A percentile compares a stretch with the other conserved stretches of the same genome.
phyloP scores from a whole-genome alignment of 53 echinoderm and acorn worm genomes.

The Echinarachnius parma region DNA sequence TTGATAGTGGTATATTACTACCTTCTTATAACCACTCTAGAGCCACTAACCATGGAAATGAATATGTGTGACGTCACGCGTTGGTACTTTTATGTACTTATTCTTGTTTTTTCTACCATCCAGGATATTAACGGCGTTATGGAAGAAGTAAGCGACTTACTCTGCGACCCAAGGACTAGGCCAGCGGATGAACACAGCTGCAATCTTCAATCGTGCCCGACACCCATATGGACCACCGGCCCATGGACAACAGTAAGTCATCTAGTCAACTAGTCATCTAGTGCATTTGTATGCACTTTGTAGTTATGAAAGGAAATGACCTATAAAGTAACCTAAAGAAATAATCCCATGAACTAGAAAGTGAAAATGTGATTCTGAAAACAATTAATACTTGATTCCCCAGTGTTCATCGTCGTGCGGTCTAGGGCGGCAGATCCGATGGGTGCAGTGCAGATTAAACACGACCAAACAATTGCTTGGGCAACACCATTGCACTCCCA shows the following conservation, averaged over 20 bases:
- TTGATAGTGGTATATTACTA: no score
- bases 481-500: not conserved
- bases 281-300: not conserved
- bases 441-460: constrained; percentile 12
- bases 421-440: constrained; percentile 11
- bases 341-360: not conserved
- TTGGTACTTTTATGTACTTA: not conserved
- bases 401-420: constrained; percentile 28
- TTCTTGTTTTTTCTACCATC: not conserved
- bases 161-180: constrained; percentile 12
- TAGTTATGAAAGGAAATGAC: not conserved
- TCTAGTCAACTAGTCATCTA: not conserved
- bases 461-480: constrained; percentile 16
- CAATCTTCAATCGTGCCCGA: constrained; percentile 9
- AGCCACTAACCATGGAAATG: no score
- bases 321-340: not conserved
- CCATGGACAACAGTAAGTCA: constrained; percentile 19
- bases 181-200: constrained; percentile 21
- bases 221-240: constrained; percentile 12
- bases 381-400: no score
- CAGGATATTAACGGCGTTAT: constrained; percentile 21
- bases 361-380: not conserved
- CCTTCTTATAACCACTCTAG: no score
- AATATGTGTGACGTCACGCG: no score
- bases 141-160: constrained; percentile 32